Percentiles rank a stretch among this genome's conserved stretches.
These are phyloP conservation scores for Chaenogobius annularis DNA, from an alignment of 2,113 vertebrate species.

Conservation along the genomic window DNA sequence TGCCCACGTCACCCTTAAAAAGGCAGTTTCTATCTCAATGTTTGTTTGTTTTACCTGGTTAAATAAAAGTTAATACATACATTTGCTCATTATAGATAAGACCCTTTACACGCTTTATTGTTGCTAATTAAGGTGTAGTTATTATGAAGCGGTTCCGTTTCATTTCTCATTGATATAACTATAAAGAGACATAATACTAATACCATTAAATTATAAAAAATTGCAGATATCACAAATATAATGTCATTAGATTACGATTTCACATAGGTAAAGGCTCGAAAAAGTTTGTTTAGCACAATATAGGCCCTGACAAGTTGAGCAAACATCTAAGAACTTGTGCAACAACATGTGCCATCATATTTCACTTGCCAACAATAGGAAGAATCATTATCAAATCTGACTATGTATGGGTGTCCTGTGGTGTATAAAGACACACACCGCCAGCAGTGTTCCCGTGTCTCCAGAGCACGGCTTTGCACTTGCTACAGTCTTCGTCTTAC, in stretches of 20 bases:
- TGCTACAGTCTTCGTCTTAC: constrained; percentile 5
- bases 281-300: background rate
- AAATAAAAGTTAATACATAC: too few relatives aligned
- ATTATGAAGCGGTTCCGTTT: too few relatives aligned
- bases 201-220: too few relatives aligned
- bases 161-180: too few relatives aligned
- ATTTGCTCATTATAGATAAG: too few relatives aligned
- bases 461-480: constrained; percentile 3
- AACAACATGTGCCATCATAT: background rate
- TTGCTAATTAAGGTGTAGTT: too few relatives aligned
- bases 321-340: background rate
- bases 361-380: background rate
- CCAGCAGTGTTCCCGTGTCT: background rate
- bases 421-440: background rate
- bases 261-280: background rate
- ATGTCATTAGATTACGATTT: background rate
- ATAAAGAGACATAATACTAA: too few relatives aligned
- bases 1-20: too few relatives aligned
- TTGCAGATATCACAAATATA: background rate
- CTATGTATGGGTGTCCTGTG: constrained; percentile 1
- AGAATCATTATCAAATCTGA: background rate
- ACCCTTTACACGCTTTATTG: too few relatives aligned
- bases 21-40: too few relatives aligned
- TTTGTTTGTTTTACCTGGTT: too few relatives aligned
- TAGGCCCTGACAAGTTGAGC: background rate